Percentiles rank a stretch among this genome's conserved stretches.
These are phyloP conservation scores for Leptatherina wallacei DNA, from an alignment of 2,797 vertebrate genomes.

Conservation along the genomic window DNA sequence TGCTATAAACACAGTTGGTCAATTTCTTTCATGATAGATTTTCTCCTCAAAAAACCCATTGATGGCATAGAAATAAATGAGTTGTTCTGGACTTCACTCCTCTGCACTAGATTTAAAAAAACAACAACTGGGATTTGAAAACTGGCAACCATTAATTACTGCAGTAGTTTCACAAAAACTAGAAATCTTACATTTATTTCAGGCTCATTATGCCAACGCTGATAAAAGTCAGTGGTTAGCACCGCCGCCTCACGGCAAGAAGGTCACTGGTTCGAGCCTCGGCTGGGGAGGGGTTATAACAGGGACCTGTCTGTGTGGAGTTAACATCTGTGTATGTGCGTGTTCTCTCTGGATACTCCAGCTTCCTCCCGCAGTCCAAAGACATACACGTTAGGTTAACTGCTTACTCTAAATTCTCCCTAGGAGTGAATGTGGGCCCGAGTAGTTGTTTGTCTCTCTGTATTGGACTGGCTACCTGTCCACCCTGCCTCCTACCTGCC, in stretches of 20 bases:
- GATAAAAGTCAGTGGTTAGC: not conserved
- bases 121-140: not conserved
- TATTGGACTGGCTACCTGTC: not conserved
- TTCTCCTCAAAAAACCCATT: constrained; percentile 14
- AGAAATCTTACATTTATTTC: not conserved
- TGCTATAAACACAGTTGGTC: constrained; percentile 17
- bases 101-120: constrained; percentile 3
- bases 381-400: not conserved
- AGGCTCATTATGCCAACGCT: not conserved
- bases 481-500: not conserved
- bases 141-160: not conserved
- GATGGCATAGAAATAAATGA: not conserved
- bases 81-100: not conserved
- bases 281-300: not conserved
- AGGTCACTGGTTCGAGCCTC: not conserved
- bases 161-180: not conserved
- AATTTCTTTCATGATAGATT: not conserved
- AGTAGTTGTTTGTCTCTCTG: not conserved
- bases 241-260: not conserved
- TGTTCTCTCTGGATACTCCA: not conserved
- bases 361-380: not conserved
- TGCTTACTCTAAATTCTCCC: not conserved
- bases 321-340: not conserved
- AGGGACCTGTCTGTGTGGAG: not conserved
- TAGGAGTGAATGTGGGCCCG: not conserved